These are phyloP conservation scores for Ophioderma brevispina DNA, from an alignment of 35 echinoderm and acorn worm genomes.

Conservation along the genomic window DNA sequence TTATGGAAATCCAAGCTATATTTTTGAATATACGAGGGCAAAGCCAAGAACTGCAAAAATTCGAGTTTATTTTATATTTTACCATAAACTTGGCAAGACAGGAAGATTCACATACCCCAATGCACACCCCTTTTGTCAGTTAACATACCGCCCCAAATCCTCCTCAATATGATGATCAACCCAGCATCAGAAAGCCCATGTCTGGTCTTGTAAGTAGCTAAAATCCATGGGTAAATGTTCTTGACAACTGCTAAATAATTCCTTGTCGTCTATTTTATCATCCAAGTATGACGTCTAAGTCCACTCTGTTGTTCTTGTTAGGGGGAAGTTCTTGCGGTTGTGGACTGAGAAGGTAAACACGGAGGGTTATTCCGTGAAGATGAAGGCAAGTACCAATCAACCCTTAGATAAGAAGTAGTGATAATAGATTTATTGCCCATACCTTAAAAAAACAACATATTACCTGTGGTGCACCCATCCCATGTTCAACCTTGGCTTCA, in stretches of 20 bases:
- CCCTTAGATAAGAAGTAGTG: no score
- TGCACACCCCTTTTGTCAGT: no score
- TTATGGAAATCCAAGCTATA: no score
- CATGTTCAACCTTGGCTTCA: no score
- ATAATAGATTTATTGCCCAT: no score
- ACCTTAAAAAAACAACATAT: no score
- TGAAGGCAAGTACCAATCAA: slow-evolving; percentile 78
- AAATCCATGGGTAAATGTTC: slow-evolving; percentile 59
- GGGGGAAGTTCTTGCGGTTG: slow-evolving; percentile 79
- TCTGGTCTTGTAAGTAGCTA: slow-evolving; percentile 57
- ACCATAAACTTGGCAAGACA: no score
- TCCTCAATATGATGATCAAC: slow-evolving; percentile 81
- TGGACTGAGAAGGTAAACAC: slow-evolving; percentile 86
- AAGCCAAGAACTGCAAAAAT: no score
- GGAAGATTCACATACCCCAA: no score
- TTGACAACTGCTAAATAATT: slow-evolving; percentile 59
- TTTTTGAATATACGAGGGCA: no score
- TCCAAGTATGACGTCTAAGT: slow-evolving; percentile 75
- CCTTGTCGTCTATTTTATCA: slow-evolving; percentile 38
- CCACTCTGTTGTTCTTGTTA: slow-evolving; percentile 65
- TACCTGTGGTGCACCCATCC: no score
- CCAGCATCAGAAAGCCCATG: slow-evolving; percentile 81
- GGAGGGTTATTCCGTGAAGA: slow-evolving; percentile 60
- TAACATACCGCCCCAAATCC: slow-evolving; percentile 60
- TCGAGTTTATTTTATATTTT: no score